Evolutionary conservation across 2,113 vertebrate genomes (phyloP).

Genomic region (Oryctolagus cuniculus): mOryCun1.1 NC_091442.1:83528501-83529000

Average conservation of each 20-base stretch:
- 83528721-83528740: slow-evolving; percentile 50
- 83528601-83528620: slow-evolving; percentile 84
- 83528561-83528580: slow-evolving; percentile 88
- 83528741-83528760: slow-evolving; percentile 48
- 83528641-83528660: slow-evolving; percentile 81
- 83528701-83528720: slow-evolving; percentile 66
- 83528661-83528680: slow-evolving; percentile 76
- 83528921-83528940: neutral
- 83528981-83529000: neutral
- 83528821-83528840: neutral
- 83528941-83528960: neutral
- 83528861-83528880: neutral
- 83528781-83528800: slow-evolving; percentile 48
- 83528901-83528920: neutral
- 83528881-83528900: neutral
- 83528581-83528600: slow-evolving; percentile 88
- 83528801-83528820: slow-evolving; percentile 32
- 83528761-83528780: slow-evolving; percentile 21
- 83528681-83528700: slow-evolving; percentile 78
- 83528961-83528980: neutral
- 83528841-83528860: slow-evolving; percentile 16
- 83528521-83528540: slow-evolving; percentile 75
- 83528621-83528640: slow-evolving; percentile 80
- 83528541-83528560: slow-evolving; percentile 84
- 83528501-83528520: slow-evolving; percentile 78